phyloP scores from a whole-genome alignment of 2,113 vertebrate species.

The Antennarius striatus region DNA sequence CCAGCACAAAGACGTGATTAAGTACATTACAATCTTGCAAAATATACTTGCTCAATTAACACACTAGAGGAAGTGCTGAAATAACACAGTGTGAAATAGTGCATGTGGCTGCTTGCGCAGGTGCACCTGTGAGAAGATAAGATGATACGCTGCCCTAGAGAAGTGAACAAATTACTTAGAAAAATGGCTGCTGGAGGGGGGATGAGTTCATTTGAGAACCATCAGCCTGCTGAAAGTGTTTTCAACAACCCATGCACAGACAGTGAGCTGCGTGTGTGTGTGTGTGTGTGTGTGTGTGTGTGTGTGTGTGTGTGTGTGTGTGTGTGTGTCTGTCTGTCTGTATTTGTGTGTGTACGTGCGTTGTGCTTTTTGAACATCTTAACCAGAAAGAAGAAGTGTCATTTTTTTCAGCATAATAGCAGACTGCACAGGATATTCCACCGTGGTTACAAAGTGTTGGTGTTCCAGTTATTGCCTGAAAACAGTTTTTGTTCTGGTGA shows the following conservation, averaged over 20 bases:
- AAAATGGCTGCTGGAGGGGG: background rate
- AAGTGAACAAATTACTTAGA: background rate
- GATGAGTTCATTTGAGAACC: background rate
- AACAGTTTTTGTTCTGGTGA: no score
- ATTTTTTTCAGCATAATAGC: conserved; percentile 26
- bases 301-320: no score
- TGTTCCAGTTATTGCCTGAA: conserved; percentile 8
- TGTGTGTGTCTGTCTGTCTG: no score
- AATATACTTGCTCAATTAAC: conserved; percentile 48
- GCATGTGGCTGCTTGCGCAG: conserved; percentile 9
- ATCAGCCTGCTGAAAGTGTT: background rate
- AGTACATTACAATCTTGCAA: conserved; percentile 41
- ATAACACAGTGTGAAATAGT: conserved; percentile 17
- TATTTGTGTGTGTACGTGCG: background rate
- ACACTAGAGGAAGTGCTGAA: conserved; percentile 37
- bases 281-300: background rate
- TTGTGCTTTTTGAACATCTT: background rate
- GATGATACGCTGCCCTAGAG: background rate
- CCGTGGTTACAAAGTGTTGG: background rate
- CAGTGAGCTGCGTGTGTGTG: background rate
- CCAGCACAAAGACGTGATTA: conserved; percentile 4
- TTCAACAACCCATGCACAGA: background rate
- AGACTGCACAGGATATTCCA: background rate
- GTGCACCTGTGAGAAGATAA: background rate
- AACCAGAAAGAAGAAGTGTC: conserved; percentile 4